Evolutionary conservation across 2,797 vertebrate genomes (phyloP), one percentile per base, ranked within the genome.

Genomic region (Vespertilio murinus): DNA sequence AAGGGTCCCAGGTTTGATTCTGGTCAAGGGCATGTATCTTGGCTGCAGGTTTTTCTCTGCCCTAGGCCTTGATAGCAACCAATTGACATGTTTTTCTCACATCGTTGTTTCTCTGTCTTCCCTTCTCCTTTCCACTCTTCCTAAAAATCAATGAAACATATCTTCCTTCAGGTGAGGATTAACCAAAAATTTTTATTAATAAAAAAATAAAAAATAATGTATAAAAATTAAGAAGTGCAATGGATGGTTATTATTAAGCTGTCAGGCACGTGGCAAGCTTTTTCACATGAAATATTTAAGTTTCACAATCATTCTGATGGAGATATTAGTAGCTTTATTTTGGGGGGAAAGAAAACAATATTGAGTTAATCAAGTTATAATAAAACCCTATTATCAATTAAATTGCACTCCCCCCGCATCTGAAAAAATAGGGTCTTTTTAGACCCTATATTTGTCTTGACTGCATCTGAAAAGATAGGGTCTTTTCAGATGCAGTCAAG

Each of bases 161-260:
- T 30, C 59, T 61, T 61, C 5, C 59, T 61, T 61, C 5, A 2
- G 12, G 25, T 59, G 25, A 61, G 59, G 59, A 30, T 61, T 61
- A 61, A 61, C 59, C 5, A 61, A 30, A 61, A 61, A 61, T 2
- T 28, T n/a, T n/a, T n/a, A n/a, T n/a, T n/a, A n/a, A n/a, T n/a
- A n/a, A 61, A 61, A 6, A 30, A 61, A 6, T 30, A 61, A 61
- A 61, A 61, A 79, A 91, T 47, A 80, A 87, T 73, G 18, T 56
- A 45, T 69, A 56, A 71, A 94, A 94, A 56, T 94, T 94, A 17
- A 77, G 35, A 88, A 82, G 35, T 52, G n/a, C 56, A 45, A 40
- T 83, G 17, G 8, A 8, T 94, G 10, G 17, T 52, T 92, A 42
- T 71, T 45, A 91, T 56, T 88, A 47, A 73, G 77, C 28, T 69